Percentiles rank a stretch among this genome's conserved stretches.
These are phyloP conservation scores for Zoanthus sansibaricus DNA, from an alignment of 92 coral and sea anemone genomes.

Conservation along the genomic window DNA sequence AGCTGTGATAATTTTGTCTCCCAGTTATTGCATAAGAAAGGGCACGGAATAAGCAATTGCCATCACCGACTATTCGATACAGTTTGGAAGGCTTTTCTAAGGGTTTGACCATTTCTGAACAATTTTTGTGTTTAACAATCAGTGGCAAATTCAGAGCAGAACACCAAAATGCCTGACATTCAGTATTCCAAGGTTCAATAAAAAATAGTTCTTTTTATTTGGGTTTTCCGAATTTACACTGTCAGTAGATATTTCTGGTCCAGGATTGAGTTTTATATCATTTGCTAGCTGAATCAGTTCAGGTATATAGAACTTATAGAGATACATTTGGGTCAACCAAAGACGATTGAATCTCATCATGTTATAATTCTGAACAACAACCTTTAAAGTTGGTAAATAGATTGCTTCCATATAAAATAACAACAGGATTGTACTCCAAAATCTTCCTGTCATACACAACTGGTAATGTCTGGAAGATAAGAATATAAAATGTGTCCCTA, in stretches of 20 bases:
- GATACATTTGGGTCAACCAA: constrained; percentile 8
- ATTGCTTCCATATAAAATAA: constrained; percentile 5
- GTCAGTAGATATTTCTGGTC: constrained; percentile 37
- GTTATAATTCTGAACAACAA: constrained; percentile 5
- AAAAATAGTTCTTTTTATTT: constrained; percentile 45
- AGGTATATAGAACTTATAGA: constrained; percentile 2
- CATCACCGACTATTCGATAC: constrained; percentile 38
- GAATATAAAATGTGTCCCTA: constrained; percentile 6
- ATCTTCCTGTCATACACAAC: constrained; percentile 6
- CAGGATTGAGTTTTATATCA: constrained; percentile 4
- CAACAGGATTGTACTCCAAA: constrained; percentile 5
- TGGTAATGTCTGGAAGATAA: constrained; percentile 7
- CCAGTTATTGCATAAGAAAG: constrained; percentile 42
- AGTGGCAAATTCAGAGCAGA: constrained; percentile 42
- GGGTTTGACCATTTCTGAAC: constrained; percentile 31
- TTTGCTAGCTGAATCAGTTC: constrained; percentile 4
- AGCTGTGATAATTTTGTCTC: constrained; percentile 22
- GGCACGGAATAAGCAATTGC: constrained; percentile 40
- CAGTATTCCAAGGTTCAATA: constrained; percentile 42
- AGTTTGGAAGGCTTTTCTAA: constrained; percentile 33
- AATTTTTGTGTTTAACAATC: constrained; percentile 22
- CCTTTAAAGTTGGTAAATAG: constrained; percentile 6
- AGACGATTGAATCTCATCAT: constrained; percentile 7
- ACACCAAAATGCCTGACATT: constrained; percentile 45
- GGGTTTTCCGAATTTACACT: constrained; percentile 44